Base-by-base conservation (phyloP, 2,113 vertebrate species). In the Psophia crepitans region DNA sequence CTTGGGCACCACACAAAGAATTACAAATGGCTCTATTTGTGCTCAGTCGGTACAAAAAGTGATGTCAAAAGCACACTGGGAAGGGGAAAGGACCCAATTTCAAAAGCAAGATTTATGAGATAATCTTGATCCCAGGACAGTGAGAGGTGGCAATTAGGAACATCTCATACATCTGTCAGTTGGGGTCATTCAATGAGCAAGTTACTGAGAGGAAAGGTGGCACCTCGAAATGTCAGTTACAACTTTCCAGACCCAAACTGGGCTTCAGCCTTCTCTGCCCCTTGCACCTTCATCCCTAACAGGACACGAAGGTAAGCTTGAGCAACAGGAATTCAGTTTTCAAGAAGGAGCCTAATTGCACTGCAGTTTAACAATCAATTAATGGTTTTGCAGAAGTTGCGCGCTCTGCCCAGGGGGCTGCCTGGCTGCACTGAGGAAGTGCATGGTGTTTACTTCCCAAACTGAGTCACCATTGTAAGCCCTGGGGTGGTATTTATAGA, bases 321-420 rank as follows among this genome's bases (percentile, higher is more conserved):
- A 94, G 93, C 87, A 97, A 92, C 24, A 96, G 82, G 58, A 86
- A 87, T 90, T 88, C n/a, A 66, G 58, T 96, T 97, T 95, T 97
- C 93, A 90, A 97, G 87, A 97, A 96, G 44, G 0, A 61, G 33
- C 28, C 69, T 51, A 89, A 90, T 3, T 64, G 85, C 44, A 75
- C 39, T 60, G 78, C 57, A 84, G 56, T 96, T 98, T 97, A 95
- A 80, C 93, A 76, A 58, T 56, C 60, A 37, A 90, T 63, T 78
- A 92, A 86, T 28, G 73, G 28, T 75, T 97, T 98, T 98, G 97
- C 97, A 98, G 98, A 98, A 98, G 98, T 98, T 64, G 81, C 46
- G 43, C 30, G 15, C 96, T 94, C 96, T 48, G 61, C 75, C 48
- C 90, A 60, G 33, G 64, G 79, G 66, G 32, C 90, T 97, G 95